Base-by-base conservation (phyloP, 2,113 vertebrate genomes). In the Paralichthys olivaceus region DNA sequence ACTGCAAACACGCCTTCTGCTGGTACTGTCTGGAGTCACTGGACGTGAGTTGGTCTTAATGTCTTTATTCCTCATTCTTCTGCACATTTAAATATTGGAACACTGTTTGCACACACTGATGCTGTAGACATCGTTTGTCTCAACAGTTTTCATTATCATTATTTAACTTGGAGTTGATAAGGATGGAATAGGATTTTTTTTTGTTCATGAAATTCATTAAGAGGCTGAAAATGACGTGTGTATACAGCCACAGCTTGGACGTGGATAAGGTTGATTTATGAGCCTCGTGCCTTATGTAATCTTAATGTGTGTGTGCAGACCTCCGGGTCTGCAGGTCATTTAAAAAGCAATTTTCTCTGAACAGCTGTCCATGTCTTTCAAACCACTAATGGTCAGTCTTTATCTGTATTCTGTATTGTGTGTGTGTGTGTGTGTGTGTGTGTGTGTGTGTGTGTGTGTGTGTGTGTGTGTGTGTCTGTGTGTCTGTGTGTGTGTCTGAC, bases 21-120 rank as follows among this genome's bases (percentile, higher is more conserved):
- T 99, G 98, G 98, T 98, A 99, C 94, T 99, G 98, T 89, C 94
- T 99, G 90, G 97, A 99, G 85, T 99, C 98, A 22, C 95, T 99
- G 81, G 98, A 99, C 45, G 98, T 99, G 92, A 99, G 98, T 98
- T 29, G 40, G 3, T 4, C 32, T 2, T 9, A 29, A 1, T 6
- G 49, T 0, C 51, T 67, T 20, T 34, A 34, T 8, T 55, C 9
- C 25, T 54, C 22, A 34, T 49, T 7, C 4, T 49, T 7, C 4
- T 26, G 4, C 26, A 1, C n/a, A 23, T 20, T 43, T 65, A 57
- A 15, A 26, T 43, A 51, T 60, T 72, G 15, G 13, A 49, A 12
- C 53, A 20, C 11, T 17, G n/a, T 56, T 9, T 72, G 73, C 75
- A 26, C 28, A 64, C 7, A 51, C 6, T 58, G 40, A 51, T 81